A percentile compares a stretch with the other conserved stretches of the same genome.
Evolutionary conservation across 2,797 vertebrate genomes (phyloP).

Genomic region (Intellagama lesueurii): DNA sequence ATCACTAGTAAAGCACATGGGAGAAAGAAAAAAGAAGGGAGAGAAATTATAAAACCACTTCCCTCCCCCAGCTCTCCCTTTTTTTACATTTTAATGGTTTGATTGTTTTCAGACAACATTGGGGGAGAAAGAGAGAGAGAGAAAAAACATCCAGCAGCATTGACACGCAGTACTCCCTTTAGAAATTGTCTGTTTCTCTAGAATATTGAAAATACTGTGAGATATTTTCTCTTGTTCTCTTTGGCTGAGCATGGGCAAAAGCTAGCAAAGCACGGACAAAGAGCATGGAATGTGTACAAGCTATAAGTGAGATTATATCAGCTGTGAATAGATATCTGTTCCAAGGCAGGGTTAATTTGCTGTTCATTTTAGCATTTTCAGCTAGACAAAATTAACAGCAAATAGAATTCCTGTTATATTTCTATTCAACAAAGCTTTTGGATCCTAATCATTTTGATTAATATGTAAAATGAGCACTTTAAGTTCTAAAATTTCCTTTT

Average conservation of each 20-base stretch:
- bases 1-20: slow-evolving; percentile 57
- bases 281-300: slow-evolving; percentile 74
- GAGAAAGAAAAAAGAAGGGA: slow-evolving; percentile 4
- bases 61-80: slow-evolving; percentile 32
- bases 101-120: slow-evolving; percentile 52
- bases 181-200: slow-evolving; percentile 65
- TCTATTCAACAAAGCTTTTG: slow-evolving; percentile 82
- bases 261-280: slow-evolving; percentile 69
- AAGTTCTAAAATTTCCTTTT: slow-evolving; percentile 69
- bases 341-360: slow-evolving; percentile 79
- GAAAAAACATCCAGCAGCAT: slow-evolving; percentile 46
- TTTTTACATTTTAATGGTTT: slow-evolving; percentile 54
- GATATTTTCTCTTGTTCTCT: slow-evolving; percentile 56
- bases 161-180: slow-evolving; percentile 65
- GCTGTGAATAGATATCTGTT: slow-evolving; percentile 78
- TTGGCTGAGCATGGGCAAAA: slow-evolving; percentile 65
- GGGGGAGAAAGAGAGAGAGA: slow-evolving; percentile 29
- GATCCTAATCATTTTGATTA: slow-evolving; percentile 81
- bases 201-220: slow-evolving; percentile 65
- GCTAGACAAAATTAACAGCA: slow-evolving; percentile 79
- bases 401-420: slow-evolving; percentile 82
- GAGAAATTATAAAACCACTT: slow-evolving; percentile 14
- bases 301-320: slow-evolving; percentile 74
- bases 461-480: slow-evolving; percentile 75
- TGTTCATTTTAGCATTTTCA: slow-evolving; percentile 80